These are phyloP conservation scores for Botia kubotai DNA, from an alignment of 2,797 vertebrate species.

Conservation along the genomic window DNA sequence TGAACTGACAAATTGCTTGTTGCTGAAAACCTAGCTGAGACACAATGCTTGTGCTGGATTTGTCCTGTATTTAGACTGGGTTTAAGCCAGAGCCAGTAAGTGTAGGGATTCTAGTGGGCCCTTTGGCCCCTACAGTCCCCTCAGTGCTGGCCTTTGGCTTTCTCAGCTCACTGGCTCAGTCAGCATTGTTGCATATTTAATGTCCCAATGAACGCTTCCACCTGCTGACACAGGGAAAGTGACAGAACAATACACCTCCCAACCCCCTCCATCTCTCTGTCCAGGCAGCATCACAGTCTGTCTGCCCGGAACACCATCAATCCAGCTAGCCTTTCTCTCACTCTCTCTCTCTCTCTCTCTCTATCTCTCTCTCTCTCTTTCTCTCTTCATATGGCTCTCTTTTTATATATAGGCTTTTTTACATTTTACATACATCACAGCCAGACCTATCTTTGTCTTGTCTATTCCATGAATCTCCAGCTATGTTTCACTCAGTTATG, in stretches of 20 bases:
- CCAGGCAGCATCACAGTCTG: slow-evolving; percentile 32
- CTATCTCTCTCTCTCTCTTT: slow-evolving; percentile 39
- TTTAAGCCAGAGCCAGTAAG: slow-evolving; percentile 23
- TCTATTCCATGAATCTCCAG: slow-evolving; percentile 24
- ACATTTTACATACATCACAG: slow-evolving; percentile 31
- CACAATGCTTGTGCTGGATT: neutral
- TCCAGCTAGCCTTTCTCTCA: slow-evolving; percentile 71
- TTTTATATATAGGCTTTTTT: slow-evolving; percentile 37
- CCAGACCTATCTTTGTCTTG: slow-evolving; percentile 37
- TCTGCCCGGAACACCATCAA: slow-evolving; percentile 82
- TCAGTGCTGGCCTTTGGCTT: slow-evolving; percentile 75
- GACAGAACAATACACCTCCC: slow-evolving; percentile 91
- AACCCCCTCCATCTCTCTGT: slow-evolving; percentile 55
- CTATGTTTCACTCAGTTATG: neutral
- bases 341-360: slow-evolving; percentile 58
- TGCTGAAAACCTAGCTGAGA: neutral
- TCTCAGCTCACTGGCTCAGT: slow-evolving; percentile 91
- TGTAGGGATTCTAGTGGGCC: slow-evolving; percentile 52
- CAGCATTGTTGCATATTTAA: slow-evolving; percentile 99
- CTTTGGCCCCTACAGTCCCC: slow-evolving; percentile 66
- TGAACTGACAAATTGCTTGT: slow-evolving; percentile 12
- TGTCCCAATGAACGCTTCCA: slow-evolving; percentile 96
- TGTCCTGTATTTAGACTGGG: slow-evolving; percentile 32
- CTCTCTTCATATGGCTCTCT: neutral
- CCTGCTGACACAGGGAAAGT: slow-evolving; percentile 99